Percentiles rank a stretch among this genome's conserved stretches.
Evolutionary conservation across 1,140 invertebrate species (phyloP).

Genomic region (Arctopsyche grandis): DNA sequence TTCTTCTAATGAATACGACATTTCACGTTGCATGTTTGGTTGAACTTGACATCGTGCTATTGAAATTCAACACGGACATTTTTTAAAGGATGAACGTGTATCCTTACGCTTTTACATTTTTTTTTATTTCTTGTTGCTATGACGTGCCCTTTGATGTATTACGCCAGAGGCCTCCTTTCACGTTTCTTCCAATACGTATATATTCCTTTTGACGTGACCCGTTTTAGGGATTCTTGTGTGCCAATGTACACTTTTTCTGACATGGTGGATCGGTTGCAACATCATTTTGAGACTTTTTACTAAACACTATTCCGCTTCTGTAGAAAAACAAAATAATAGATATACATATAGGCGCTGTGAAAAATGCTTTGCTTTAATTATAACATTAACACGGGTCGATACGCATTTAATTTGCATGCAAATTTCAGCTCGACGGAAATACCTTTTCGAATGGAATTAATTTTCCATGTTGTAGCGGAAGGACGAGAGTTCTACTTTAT

Average conservation of each 20-base stretch:
- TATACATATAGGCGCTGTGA: background rate
- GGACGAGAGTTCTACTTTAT: background rate
- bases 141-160: conserved; percentile 24
- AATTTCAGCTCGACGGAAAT: background rate
- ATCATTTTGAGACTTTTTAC: background rate
- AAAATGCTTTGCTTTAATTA: too few relatives aligned
- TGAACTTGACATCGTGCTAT: background rate
- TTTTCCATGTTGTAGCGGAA: conserved; percentile 8
- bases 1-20: too few relatives aligned
- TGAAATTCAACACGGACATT: background rate
- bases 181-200: conserved; percentile 23
- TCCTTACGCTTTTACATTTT: background rate
- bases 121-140: background rate
- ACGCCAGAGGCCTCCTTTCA: conserved; percentile 7
- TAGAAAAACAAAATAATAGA: background rate
- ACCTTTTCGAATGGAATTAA: conserved; percentile 14
- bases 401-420: background rate
- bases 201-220: conserved; percentile 33
- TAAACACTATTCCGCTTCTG: background rate
- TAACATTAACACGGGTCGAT: background rate
- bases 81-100: background rate
- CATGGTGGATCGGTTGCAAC: background rate
- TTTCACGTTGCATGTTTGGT: background rate
- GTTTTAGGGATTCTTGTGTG: conserved; percentile 21
- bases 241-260: conserved; percentile 7